Evolutionary conservation across 1,140 invertebrate genomes (phyloP).

Genomic region (Meloidogyne exigua): DNA sequence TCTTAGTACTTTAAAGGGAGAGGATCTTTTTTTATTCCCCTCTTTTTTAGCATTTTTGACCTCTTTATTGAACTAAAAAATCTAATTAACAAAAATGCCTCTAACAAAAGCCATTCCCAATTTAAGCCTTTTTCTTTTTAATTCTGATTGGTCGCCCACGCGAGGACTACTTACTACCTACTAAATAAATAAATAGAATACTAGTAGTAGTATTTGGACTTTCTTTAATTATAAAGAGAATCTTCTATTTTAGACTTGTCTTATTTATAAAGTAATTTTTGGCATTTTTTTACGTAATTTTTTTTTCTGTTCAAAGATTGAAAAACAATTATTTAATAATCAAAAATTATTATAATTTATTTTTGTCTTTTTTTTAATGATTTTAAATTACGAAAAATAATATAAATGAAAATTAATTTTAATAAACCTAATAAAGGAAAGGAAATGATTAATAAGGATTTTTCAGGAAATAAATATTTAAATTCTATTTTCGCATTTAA

Average conservation of each 20-base stretch:
- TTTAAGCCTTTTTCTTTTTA: slow-evolving; percentile 62
- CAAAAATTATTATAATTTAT: not conserved
- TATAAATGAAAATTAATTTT: not conserved
- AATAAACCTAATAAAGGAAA: not conserved
- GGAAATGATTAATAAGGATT: not conserved
- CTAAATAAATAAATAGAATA: no score
- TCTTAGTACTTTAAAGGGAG: not conserved
- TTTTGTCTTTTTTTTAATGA: not conserved
- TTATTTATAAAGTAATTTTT: not conserved
- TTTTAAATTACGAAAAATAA: not conserved
- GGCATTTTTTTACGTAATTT: slow-evolving; percentile 4
- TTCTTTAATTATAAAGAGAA: not conserved
- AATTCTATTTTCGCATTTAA: no score
- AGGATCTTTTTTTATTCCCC: not conserved
- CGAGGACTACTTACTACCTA: not conserved
- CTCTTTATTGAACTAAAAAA: not conserved
- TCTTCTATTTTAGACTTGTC: not conserved
- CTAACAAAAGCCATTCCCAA: slow-evolving; percentile 64
- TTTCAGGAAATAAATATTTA: not conserved
- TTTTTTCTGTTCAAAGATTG: slow-evolving; percentile 2
- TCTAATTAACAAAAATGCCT: slow-evolving; percentile 2
- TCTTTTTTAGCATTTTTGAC: not conserved
- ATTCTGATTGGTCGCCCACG: slow-evolving; percentile 35
- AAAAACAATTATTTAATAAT: not conserved
- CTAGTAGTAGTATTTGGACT: no score